Evolutionary conservation across 2,113 vertebrate species (phyloP).

Genomic region (Cyanoramphus novaezelandiae): DNA sequence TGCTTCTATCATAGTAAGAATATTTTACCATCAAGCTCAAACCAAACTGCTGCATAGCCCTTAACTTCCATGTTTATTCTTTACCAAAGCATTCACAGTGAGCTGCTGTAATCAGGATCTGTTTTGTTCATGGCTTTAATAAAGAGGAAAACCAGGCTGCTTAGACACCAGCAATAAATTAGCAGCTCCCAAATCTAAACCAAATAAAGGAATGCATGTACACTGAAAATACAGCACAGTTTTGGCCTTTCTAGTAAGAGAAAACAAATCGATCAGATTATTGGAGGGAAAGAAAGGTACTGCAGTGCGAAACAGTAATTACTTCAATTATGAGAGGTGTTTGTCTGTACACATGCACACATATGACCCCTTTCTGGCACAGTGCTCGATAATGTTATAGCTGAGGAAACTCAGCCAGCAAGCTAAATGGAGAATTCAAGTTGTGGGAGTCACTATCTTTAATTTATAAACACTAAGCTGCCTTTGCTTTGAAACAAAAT

Average conservation of each 20-base stretch:
- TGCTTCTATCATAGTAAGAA: not conserved
- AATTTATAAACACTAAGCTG: constrained; percentile 46
- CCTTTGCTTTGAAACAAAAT: constrained; percentile 31
- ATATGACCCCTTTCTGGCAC: constrained; percentile 12
- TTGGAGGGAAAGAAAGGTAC: constrained; percentile 20
- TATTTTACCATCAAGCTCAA: not conserved
- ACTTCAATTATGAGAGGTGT: constrained; percentile 23
- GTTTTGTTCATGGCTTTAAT: not conserved
- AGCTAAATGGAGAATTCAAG: constrained; percentile 42
- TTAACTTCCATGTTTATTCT: not conserved
- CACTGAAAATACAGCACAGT: not conserved
- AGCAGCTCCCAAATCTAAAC: not conserved
- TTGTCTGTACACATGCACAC: not conserved
- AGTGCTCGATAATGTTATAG: not conserved
- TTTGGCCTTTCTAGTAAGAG: constrained; percentile 19
- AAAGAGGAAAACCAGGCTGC: not conserved
- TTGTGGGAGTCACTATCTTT: constrained; percentile 53
- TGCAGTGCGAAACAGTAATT: constrained; percentile 35
- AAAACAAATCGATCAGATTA: not conserved
- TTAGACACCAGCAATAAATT: not conserved
- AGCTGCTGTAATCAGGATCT: not conserved
- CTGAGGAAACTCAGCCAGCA: constrained; percentile 46
- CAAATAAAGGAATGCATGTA: not conserved
- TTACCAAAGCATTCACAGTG: not conserved
- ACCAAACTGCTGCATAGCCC: not conserved